Evolutionary conservation across 2,797 vertebrate genomes (phyloP).

Genomic region (Gymnoscopelus braueri): DNA sequence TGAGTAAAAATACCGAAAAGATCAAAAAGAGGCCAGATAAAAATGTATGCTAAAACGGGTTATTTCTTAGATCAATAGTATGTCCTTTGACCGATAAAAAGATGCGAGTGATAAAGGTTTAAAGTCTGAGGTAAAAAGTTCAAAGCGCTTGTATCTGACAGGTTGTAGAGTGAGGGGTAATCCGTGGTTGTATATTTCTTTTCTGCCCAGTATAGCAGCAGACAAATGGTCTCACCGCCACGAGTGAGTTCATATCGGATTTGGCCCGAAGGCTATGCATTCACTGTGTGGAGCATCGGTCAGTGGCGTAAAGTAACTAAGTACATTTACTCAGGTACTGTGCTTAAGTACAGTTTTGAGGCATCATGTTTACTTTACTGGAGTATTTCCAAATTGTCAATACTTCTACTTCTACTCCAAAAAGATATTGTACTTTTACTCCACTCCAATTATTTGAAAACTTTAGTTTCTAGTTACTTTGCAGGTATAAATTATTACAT

Average conservation of each 20-base stretch:
- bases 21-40: conserved; percentile 34
- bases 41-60: conserved; percentile 14
- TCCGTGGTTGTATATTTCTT: background rate
- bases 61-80: conserved; percentile 10
- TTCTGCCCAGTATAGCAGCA: conserved; percentile 1
- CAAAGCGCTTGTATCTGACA: background rate
- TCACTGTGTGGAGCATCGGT: conserved; percentile 23
- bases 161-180: background rate
- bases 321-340: no score
- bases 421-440: no score
- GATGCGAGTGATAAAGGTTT: conserved; percentile 21
- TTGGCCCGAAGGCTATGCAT: background rate
- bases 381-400: no score
- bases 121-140: conserved; percentile 37
- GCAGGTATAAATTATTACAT: no score
- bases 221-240: conserved; percentile 7
- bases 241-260: background rate
- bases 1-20: conserved; percentile 10
- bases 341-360: no score
- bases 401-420: no score
- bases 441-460: no score
- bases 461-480: no score
- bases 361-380: no score
- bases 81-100: conserved; percentile 18
- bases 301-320: no score